These are phyloP conservation scores for Tragulus kanchil DNA, from an alignment of 2,113 vertebrate genomes.

Conservation along the genomic window DNA sequence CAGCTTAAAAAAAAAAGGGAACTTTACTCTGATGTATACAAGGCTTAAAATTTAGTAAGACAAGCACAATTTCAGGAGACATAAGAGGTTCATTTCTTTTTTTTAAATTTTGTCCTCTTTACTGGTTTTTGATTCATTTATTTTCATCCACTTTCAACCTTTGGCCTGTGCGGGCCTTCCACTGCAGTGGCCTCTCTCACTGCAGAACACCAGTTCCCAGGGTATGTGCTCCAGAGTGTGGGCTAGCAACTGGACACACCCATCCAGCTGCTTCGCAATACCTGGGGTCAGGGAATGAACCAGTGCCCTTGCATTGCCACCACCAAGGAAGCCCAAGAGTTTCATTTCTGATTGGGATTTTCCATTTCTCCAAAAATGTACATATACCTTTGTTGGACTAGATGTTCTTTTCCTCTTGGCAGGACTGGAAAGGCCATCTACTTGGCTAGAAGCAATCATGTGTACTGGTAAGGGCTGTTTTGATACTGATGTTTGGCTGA, in stretches of 20 bases:
- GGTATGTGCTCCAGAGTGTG: no score
- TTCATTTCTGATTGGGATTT: constrained; percentile 79
- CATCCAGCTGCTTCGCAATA: no score
- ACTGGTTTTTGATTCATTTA: no score
- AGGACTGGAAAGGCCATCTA: constrained; percentile 95
- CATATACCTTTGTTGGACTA: constrained; percentile 95
- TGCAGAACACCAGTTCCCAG: no score
- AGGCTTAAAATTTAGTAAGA: constrained; percentile 74
- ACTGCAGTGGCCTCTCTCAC: no score
- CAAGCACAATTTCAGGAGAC: constrained; percentile 61
- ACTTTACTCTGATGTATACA: constrained; percentile 75
- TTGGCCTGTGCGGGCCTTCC: no score
- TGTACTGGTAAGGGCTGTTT: constrained; percentile 94
- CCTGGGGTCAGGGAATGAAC: no score
- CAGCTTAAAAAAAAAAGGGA: neutral
- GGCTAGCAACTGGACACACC: no score
- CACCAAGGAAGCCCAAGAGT: neutral
- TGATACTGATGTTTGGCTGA: constrained; percentile 94
- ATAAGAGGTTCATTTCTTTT: constrained; percentile 68
- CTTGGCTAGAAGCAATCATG: constrained; percentile 94
- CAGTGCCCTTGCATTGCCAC: no score
- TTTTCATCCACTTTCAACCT: no score
- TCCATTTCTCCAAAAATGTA: constrained; percentile 81
- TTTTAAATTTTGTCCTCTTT: no score
- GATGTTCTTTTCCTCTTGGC: constrained; percentile 96